These are phyloP conservation scores for Heliconius cydno DNA, from an alignment of 2,888 invertebrate species.

Conservation along the genomic window DNA sequence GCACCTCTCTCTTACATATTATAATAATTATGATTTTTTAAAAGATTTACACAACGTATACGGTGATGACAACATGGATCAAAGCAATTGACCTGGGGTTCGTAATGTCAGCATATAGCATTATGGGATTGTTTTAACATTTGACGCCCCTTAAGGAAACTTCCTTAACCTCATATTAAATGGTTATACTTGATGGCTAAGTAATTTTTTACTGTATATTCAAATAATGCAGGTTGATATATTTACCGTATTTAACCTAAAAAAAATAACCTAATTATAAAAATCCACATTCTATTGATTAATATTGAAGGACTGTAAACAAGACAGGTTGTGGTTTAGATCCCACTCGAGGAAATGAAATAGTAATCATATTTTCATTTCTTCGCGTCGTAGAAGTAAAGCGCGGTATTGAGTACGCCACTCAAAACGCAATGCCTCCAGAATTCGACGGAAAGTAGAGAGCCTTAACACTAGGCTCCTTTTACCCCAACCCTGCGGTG, in stretches of 20 bases:
- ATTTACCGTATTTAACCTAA: background rate
- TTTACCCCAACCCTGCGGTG: no score
- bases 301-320: no score
- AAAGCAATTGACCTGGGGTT: conserved; percentile 22
- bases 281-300: no score
- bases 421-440: no score
- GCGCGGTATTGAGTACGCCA: no score
- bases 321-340: no score
- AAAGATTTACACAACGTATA: background rate
- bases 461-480: no score
- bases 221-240: background rate
- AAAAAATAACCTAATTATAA: no score
- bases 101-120: conserved; percentile 24
- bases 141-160: conserved; percentile 26
- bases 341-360: no score
- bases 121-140: conserved; percentile 32
- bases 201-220: background rate
- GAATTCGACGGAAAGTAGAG: no score
- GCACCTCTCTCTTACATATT: background rate
- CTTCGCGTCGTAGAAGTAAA: no score
- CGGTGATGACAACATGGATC: conserved; percentile 13
- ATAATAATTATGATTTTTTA: background rate
- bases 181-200: background rate
- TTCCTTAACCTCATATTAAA: conserved; percentile 2
- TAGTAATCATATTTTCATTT: no score